These are phyloP conservation scores for Nomada goodeniana DNA, from an alignment of 2,888 invertebrate genomes.

Conservation along the genomic window DNA sequence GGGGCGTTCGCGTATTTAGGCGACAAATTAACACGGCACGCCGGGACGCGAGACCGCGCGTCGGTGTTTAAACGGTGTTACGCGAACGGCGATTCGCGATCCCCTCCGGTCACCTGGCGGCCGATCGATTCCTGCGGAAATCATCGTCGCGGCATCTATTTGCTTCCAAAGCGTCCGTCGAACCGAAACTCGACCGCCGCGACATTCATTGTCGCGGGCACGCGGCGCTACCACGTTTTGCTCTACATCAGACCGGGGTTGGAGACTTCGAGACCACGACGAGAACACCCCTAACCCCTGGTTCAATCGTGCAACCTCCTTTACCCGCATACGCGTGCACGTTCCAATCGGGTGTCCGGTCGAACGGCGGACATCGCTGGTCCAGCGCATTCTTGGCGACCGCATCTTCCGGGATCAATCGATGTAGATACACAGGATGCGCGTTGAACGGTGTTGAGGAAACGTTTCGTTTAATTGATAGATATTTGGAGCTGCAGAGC, in stretches of 20 bases:
- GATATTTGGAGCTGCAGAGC: constrained; percentile 96
- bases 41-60: constrained; percentile 26
- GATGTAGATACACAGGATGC: no score
- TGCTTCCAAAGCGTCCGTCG: not conserved
- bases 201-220: not conserved
- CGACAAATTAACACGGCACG: constrained; percentile 59
- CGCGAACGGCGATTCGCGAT: constrained; percentile 13
- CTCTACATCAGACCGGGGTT: not conserved
- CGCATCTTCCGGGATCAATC: not conserved
- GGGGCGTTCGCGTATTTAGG: constrained; percentile 47
- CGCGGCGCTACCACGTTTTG: not conserved
- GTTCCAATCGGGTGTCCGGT: constrained; percentile 21
- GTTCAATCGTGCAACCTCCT: constrained; percentile 36
- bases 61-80: constrained; percentile 25
- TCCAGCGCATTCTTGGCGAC: not conserved
- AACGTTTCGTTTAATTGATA: constrained; percentile 73
- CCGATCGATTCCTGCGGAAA: not conserved
- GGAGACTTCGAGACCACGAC: not conserved
- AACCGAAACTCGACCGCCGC: not conserved
- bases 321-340: constrained; percentile 6
- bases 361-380: not conserved
- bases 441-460: no score
- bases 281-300: not conserved
- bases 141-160: not conserved
- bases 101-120: not conserved